These are phyloP conservation scores for Scaptodrosophila lebanonensis DNA, from an alignment of 1,140 invertebrate genomes.

Conservation along the genomic window DNA sequence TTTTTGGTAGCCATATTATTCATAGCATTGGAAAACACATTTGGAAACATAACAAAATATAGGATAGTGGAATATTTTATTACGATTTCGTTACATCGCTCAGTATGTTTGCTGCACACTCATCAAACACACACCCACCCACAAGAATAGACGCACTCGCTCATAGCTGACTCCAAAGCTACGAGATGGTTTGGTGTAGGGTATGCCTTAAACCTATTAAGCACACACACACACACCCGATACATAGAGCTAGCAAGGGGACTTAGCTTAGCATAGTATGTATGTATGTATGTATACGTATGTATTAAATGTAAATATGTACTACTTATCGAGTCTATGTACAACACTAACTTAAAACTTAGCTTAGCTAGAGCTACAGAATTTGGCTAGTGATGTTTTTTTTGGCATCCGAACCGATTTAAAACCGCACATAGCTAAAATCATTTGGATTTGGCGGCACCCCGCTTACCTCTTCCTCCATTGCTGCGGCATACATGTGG, in stretches of 20 bases:
- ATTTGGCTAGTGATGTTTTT: not conserved
- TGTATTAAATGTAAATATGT: slow-evolving; percentile 9
- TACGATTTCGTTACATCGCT: too few relatives aligned
- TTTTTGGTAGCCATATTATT: too few relatives aligned
- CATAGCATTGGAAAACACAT: too few relatives aligned
- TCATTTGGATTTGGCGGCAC: slow-evolving; percentile 67
- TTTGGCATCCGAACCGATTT: slow-evolving; percentile 11
- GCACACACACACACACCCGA: slow-evolving; percentile 17
- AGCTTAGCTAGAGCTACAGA: slow-evolving; percentile 9
- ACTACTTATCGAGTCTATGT: slow-evolving; percentile 44
- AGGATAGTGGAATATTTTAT: too few relatives aligned
- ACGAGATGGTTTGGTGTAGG: too few relatives aligned
- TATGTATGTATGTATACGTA: not conserved
- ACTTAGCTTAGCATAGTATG: not conserved
- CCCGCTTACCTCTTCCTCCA: slow-evolving; percentile 88
- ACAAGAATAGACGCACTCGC: too few relatives aligned
- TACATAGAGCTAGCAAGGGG: not conserved
- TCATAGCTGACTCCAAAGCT: slow-evolving; percentile 21
- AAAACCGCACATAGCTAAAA: slow-evolving; percentile 75
- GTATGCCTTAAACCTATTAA: slow-evolving; percentile 46
- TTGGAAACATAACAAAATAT: too few relatives aligned
- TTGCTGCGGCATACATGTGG: slow-evolving; percentile 79
- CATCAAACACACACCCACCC: too few relatives aligned
- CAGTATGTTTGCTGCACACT: too few relatives aligned
- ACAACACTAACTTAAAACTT: slow-evolving; percentile 51